Conservation (phyloP, 1,140 invertebrate species). For the Melanaphis sacchari region DNA sequence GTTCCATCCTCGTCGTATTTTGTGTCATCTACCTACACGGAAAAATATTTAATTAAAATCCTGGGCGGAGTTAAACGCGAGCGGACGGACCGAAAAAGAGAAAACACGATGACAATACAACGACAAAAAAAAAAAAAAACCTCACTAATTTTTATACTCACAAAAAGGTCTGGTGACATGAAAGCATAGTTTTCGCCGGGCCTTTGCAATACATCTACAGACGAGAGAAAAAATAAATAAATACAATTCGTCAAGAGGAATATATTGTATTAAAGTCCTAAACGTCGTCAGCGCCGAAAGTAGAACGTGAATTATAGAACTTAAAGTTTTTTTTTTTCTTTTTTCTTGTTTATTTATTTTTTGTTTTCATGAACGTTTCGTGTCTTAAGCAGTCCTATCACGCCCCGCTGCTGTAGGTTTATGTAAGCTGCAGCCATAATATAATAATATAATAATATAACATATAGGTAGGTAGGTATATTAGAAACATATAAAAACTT, state of each 20-base stretch:
- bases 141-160: constrained; percentile 34
- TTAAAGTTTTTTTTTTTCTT: background rate
- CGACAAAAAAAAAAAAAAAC: background rate
- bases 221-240: background rate
- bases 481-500: background rate
- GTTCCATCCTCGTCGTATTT: background rate
- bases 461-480: background rate
- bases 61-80: background rate
- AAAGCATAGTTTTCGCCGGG: background rate
- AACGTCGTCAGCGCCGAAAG: background rate
- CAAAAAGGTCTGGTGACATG: constrained; percentile 24
- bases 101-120: background rate
- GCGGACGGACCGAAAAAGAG: background rate
- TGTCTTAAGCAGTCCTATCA: constrained; percentile 10
- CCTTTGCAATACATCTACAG: background rate
- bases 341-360: background rate
- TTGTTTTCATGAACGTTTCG: background rate
- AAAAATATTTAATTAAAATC: constrained; percentile 27
- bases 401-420: background rate
- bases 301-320: background rate
- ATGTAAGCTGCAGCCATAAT: background rate
- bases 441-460: background rate
- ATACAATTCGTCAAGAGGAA: constrained; percentile 29
- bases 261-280: constrained; percentile 3
- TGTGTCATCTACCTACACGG: background rate